These are phyloP conservation scores for Rafetus swinhoei DNA, from an alignment of 2,113 vertebrate genomes.

Conservation along the genomic window DNA sequence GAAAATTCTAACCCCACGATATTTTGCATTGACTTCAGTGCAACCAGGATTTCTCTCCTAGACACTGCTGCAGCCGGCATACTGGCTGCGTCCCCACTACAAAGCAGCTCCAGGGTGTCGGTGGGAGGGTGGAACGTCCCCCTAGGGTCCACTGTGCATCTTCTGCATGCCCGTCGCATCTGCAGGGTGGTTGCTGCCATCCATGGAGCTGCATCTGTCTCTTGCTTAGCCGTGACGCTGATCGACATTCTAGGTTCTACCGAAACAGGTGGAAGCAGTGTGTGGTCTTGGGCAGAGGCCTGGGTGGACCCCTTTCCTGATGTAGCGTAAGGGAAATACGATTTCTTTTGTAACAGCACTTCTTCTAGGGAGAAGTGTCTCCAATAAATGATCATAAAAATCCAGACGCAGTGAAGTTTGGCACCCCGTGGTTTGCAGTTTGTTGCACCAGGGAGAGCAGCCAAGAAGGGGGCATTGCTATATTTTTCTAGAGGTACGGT, in stretches of 20 bases:
- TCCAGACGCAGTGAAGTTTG: not conserved
- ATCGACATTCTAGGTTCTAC: accelerated
- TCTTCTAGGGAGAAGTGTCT: not conserved
- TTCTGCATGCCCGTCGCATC: not conserved
- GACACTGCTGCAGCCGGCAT: not conserved
- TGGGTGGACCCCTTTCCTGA: not conserved
- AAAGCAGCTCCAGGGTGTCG: accelerated
- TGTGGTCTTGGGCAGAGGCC: not conserved
- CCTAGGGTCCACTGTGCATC: accelerated
- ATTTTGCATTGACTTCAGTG: accelerated
- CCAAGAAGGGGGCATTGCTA: not conserved
- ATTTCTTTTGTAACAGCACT: not conserved
- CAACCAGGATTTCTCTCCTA: not conserved
- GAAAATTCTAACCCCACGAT: too few species aligned
- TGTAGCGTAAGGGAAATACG: not conserved
- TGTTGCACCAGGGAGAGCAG: not conserved
- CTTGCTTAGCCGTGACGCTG: not conserved
- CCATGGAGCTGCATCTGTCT: accelerated
- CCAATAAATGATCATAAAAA: not conserved
- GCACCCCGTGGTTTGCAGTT: not conserved
- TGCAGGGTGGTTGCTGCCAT: not conserved
- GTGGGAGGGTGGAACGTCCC: not conserved
- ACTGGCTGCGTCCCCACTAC: not conserved
- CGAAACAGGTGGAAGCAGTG: accelerated
- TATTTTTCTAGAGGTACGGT: not conserved